phyloP scores from a whole-genome alignment of 1,140 invertebrate species.

The Drosophila setifemur region DNA sequence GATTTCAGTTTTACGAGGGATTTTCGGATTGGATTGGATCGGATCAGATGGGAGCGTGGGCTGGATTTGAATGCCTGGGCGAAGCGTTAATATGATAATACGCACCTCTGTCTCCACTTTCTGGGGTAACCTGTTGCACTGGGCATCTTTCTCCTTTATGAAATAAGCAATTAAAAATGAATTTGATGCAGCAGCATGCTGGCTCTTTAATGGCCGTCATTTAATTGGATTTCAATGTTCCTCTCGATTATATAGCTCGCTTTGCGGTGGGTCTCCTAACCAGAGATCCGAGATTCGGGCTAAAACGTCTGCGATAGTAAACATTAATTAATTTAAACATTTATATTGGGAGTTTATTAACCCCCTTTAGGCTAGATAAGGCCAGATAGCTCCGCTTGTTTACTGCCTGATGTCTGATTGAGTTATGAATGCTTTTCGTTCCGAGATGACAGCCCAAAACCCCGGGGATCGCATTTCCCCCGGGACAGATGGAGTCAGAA shows the following conservation, averaged over 20 bases:
- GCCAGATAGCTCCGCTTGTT: constrained; percentile 11
- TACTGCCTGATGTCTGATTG: constrained; percentile 52
- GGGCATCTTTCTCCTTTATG: constrained; percentile 55
- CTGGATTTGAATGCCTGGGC: constrained; percentile 15
- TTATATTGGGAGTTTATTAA: constrained; percentile 76
- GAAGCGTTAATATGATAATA: constrained; percentile 78
- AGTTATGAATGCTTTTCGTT: constrained; percentile 57
- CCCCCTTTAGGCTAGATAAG: constrained; percentile 35
- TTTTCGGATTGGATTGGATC: too few species aligned
- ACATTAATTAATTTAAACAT: constrained; percentile 78
- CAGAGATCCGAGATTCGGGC: constrained; percentile 15
- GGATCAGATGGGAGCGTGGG: too few species aligned
- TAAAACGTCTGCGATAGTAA: constrained; percentile 54
- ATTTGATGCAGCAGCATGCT: constrained; percentile 67
- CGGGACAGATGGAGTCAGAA: neutral
- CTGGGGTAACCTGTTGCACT: constrained; percentile 45
- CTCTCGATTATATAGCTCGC: constrained; percentile 17
- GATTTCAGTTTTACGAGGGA: constrained; percentile 8
- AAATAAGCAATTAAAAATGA: constrained; percentile 76
- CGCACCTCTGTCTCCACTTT: constrained; percentile 54
- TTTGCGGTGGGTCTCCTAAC: constrained; percentile 50
- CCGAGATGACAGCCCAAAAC: constrained; percentile 25
- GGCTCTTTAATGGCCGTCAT: constrained; percentile 65
- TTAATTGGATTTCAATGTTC: constrained; percentile 80
- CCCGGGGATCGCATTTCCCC: constrained; percentile 14